Evolutionary conservation across 1,140 invertebrate genomes (phyloP), one percentile per base, ranked within the genome.

Genomic region (Chlorops oryzae): DNA sequence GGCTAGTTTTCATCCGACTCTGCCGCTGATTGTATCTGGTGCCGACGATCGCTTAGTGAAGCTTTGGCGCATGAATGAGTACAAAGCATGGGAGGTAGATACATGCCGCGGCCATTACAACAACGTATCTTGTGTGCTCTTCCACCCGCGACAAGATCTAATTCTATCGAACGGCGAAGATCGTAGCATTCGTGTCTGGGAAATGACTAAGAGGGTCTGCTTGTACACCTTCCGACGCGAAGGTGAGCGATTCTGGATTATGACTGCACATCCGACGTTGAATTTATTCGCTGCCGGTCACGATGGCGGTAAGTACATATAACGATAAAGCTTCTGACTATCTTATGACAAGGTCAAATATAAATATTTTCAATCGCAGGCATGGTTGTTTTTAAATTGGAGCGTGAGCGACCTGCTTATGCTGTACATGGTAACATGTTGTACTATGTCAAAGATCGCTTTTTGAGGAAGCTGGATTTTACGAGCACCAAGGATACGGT

Each of bases 61-160:
- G 73, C 77, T 99, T 49, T 99, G 96, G 96, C 79, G 97, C 55
- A 98, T 98, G 92, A 99, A 98, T 73, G 96, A 98, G 74, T 83
- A 88, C 24, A 96, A 95, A 78, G 96, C 96, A 1, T 99, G 96
- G 96, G 96, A 99, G 75, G 92, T 99, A 18, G 97, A 99, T 67
- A 96, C 95, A 1, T 99, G 95, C 61, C 82, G 97, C 39, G 96
- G 97, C 1, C 97, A 99, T 74, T 99, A 98, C 76, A 97, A 98
- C 76, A 99, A 99, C 74, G 96, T 99, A 1, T 98, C 95, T 0
- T 98, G 95, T 68, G 93, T 94, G 2, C 72, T 98, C 6, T 99
- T 99, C 74, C 96, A 99, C 77, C 96, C 96, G 1, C 79, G 92
- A 15, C 92, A 98, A 74, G 97, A 99, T 65, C 76, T 98, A 6